Evolutionary conservation across 2,888 invertebrate species (phyloP).

Genomic region (Baccha elongata): DNA sequence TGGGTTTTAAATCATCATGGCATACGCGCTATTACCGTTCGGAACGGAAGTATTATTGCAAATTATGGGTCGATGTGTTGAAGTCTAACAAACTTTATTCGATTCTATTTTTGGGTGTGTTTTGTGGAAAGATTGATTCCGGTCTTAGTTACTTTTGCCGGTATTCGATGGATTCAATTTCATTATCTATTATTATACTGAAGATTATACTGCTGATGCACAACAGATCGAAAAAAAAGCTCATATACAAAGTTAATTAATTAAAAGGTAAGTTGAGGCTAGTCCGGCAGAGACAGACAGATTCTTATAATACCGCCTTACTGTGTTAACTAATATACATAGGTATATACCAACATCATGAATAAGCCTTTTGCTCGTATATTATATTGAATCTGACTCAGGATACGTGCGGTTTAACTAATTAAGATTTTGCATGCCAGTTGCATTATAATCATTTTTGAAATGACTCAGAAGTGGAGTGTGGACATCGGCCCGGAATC

Average conservation of each 20-base stretch:
- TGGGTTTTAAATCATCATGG: conserved; percentile 51
- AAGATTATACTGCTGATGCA: not conserved
- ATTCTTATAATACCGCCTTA: not conserved
- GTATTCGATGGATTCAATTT: conserved; percentile 34
- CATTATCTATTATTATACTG: conserved; percentile 36
- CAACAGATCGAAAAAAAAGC: conserved; percentile 17
- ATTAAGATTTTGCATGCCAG: conserved; percentile 64
- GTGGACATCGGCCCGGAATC: not conserved
- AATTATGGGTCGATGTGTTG: conserved; percentile 43
- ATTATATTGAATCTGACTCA: not conserved
- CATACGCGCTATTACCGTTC: conserved; percentile 16
- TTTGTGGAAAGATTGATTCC: not conserved
- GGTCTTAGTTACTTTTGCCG: conserved; percentile 37
- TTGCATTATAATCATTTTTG: conserved; percentile 32
- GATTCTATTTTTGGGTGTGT: conserved; percentile 48
- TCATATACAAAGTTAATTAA: conserved; percentile 56
- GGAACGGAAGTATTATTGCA: conserved; percentile 65
- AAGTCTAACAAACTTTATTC: not conserved
- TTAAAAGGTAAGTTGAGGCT: conserved; percentile 53
- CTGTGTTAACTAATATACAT: not conserved
- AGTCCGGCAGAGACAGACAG: conserved; percentile 18
- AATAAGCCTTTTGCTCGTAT: not conserved
- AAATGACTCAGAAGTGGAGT: conserved; percentile 23
- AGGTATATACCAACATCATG: not conserved
- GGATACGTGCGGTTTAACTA: conserved; percentile 40